Evolutionary conservation across 2,113 vertebrate genomes (phyloP).

Genomic region (Felis chaus): DNA sequence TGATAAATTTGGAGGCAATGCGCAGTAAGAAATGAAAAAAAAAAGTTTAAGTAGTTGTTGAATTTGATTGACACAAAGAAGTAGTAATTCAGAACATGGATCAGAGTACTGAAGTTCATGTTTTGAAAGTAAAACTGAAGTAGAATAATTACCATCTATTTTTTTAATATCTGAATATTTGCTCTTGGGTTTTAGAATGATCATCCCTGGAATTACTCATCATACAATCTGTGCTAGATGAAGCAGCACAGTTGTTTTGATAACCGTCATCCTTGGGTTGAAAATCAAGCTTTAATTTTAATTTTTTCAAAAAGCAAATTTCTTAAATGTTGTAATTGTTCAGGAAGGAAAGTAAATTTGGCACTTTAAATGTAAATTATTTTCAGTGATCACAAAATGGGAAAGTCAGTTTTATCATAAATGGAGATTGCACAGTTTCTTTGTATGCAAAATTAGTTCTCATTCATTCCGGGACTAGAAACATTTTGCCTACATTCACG

Average conservation of each 20-base stretch:
- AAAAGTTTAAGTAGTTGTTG: not conserved
- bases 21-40: not conserved
- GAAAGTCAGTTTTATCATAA: slow-evolving; percentile 62
- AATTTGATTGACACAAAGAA: not conserved
- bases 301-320: slow-evolving; percentile 59
- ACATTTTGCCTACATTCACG: slow-evolving; percentile 49
- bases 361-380: slow-evolving; percentile 64
- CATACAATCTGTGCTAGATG: not conserved
- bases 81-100: not conserved
- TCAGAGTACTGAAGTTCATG: not conserved
- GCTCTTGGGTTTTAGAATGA: not conserved
- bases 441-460: slow-evolving; percentile 68
- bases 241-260: not conserved
- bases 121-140: not conserved
- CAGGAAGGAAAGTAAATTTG: slow-evolving; percentile 58
- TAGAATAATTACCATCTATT: not conserved
- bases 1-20: not conserved
- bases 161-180: slow-evolving; percentile 14
- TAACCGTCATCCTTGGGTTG: slow-evolving; percentile 29
- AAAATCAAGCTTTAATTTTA: slow-evolving; percentile 59
- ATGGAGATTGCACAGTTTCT: slow-evolving; percentile 46
- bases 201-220: not conserved
- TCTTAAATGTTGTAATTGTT: slow-evolving; percentile 63
- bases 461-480: slow-evolving; percentile 58
- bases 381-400: slow-evolving; percentile 49